Evolutionary conservation across 1,140 invertebrate genomes (phyloP).

Genomic region (Pseudomyrmex pallidus): DNA sequence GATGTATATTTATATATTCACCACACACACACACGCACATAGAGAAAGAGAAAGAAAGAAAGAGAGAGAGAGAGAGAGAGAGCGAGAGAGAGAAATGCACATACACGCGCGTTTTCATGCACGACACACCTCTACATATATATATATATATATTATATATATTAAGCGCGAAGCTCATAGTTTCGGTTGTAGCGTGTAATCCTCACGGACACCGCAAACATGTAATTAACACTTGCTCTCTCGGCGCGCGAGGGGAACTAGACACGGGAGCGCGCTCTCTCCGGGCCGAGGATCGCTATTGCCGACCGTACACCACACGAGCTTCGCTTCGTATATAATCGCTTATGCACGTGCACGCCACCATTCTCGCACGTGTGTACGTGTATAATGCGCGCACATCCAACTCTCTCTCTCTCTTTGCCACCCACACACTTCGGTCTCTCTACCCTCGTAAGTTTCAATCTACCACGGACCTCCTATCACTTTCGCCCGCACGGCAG

Average conservation of each 20-base stretch:
- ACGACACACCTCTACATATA: neutral
- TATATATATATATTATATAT: no score
- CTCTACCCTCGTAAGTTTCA: neutral
- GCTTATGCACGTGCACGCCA: slow-evolving; percentile 36
- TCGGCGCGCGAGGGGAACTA: slow-evolving; percentile 69
- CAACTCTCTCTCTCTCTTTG: neutral
- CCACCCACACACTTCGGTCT: slow-evolving; percentile 14
- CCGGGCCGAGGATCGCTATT: slow-evolving; percentile 63
- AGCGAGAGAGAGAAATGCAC: neutral
- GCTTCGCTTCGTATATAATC: slow-evolving; percentile 49
- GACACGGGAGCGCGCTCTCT: slow-evolving; percentile 33
- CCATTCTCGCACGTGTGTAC: neutral
- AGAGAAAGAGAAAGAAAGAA: no score
- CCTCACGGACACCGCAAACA: slow-evolving; percentile 85
- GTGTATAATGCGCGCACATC: neutral
- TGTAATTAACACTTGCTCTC: slow-evolving; percentile 85
- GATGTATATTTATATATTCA: no score
- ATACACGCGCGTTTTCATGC: slow-evolving; percentile 1
- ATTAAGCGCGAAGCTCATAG: slow-evolving; percentile 77
- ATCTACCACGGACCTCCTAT: slow-evolving; percentile 33
- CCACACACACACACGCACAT: no score
- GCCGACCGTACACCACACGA: slow-evolving; percentile 35
- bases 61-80: no score
- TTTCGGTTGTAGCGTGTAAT: slow-evolving; percentile 85
- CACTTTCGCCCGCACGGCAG: slow-evolving; percentile 57